Evolutionary conservation across 2,113 vertebrate genomes (phyloP), one percentile per base, ranked within the genome.

Genomic region (Chionomys nivalis): DNA sequence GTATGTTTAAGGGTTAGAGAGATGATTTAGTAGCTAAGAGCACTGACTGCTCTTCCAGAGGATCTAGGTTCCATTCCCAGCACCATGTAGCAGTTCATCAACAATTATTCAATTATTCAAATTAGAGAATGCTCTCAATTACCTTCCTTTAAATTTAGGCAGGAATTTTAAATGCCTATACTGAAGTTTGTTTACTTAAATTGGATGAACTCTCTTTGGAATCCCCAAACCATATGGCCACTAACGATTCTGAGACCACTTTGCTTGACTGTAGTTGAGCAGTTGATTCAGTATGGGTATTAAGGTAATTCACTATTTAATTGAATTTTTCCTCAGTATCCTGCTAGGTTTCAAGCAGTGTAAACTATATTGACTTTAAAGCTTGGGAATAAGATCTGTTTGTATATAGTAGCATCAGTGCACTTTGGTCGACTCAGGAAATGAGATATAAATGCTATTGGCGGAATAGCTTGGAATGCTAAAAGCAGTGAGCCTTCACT

Each of bases 401-500:
- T 95, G 47, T 28, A 82, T 79, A 52, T 90, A 77, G 24, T 24
- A 93, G 86, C 94, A 94, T 97, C 96, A 97, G 96, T 96, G 87
- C 9, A 3, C 96, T 98, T 98, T 96, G 92, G 89, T 61, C 94
- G 97, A 98, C 94, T 95, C 96, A 95, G 94, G 89, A 97, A 98
- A 98, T 97, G 97, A 98, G 96, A 91, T 97, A 86, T 96, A 98
- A 98, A 97, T 97, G 96, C 96, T 98, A 97, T 97, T 97, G 97
- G 82, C 97, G 95, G 85, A 98, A 96, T 97, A 98, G 98, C 97
- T 97, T 98, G 97, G 96, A 98, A 98, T 97, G 97, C 98, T 98
- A 97, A 73, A 97, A 95, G 94, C 13, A 21, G 65, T 98, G 98
- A 98, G 94, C 97, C 94, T 90, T 79, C 76, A 68, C 93, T 94